Evolutionary conservation across 2,113 vertebrate genomes (phyloP).

Genomic region (Sinocyclocheilus rhinocerous): DNA sequence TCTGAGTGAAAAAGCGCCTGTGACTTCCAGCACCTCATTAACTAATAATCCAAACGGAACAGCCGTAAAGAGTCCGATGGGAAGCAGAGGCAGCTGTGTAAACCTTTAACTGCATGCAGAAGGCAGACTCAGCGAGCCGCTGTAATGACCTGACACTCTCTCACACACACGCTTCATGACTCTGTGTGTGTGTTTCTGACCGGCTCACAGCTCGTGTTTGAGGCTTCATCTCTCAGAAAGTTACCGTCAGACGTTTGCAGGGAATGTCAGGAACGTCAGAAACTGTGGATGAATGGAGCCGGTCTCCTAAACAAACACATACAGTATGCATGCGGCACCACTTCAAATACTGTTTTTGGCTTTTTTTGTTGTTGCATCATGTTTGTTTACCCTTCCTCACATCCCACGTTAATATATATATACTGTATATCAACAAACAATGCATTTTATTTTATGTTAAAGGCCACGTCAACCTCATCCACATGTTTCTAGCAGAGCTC

Average conservation of each 20-base stretch:
- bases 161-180: no score
- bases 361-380: neutral
- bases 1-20: conserved; percentile 72
- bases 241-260: neutral
- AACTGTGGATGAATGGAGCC: neutral
- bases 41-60: conserved; percentile 72
- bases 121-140: no score
- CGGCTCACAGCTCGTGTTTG: neutral
- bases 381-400: neutral
- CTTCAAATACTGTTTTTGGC: neutral
- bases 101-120: conserved; percentile 32
- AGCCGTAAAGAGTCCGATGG: conserved; percentile 53
- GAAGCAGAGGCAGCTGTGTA: conserved; percentile 1
- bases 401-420: neutral
- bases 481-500: neutral
- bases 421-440: neutral
- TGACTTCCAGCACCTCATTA: conserved; percentile 78
- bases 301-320: neutral
- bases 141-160: no score
- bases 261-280: neutral
- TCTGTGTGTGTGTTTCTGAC: no score
- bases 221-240: neutral
- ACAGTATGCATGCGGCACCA: no score
- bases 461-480: neutral
- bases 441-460: neutral